A percentile compares a stretch with the other conserved stretches of the same genome.
Evolutionary conservation across 2,888 invertebrate genomes (phyloP).

Genomic region (Parnassius orleans): DNA sequence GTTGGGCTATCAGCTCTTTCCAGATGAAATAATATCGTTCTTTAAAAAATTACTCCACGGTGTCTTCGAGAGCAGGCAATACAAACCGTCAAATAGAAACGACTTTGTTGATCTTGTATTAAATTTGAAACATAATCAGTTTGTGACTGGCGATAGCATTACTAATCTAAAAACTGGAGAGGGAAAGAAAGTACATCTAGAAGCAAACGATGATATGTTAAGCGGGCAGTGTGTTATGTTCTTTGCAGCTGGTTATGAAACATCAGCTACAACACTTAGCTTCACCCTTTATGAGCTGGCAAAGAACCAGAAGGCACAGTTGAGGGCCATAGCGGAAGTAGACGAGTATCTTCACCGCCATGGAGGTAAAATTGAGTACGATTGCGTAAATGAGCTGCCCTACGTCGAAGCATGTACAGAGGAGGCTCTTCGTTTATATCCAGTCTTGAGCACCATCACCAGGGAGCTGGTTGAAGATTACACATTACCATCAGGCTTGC

Average conservation of each 20-base stretch:
- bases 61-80: constrained; percentile 44
- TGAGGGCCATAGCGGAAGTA: too few species aligned
- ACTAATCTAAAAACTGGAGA: constrained; percentile 37
- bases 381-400: constrained; percentile 42
- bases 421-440: constrained; percentile 56
- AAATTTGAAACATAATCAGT: constrained; percentile 43
- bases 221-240: constrained; percentile 78
- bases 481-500: constrained; percentile 49
- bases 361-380: too few species aligned
- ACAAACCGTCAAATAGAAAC: constrained; percentile 43
- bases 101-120: constrained; percentile 57
- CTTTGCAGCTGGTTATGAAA: constrained; percentile 58
- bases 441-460: constrained; percentile 49
- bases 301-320: too few species aligned
- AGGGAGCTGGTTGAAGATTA: constrained; percentile 57
- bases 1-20: constrained; percentile 43
- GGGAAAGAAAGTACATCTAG: constrained; percentile 37
- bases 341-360: too few species aligned
- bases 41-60: constrained; percentile 42
- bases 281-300: constrained; percentile 49
- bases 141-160: constrained; percentile 48
- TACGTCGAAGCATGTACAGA: constrained; percentile 51
- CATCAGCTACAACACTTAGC: constrained; percentile 46
- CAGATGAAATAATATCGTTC: constrained; percentile 40
- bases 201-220: constrained; percentile 63